phyloP scores from a whole-genome alignment of 2,113 vertebrate species.

The Lynx canadensis region DNA sequence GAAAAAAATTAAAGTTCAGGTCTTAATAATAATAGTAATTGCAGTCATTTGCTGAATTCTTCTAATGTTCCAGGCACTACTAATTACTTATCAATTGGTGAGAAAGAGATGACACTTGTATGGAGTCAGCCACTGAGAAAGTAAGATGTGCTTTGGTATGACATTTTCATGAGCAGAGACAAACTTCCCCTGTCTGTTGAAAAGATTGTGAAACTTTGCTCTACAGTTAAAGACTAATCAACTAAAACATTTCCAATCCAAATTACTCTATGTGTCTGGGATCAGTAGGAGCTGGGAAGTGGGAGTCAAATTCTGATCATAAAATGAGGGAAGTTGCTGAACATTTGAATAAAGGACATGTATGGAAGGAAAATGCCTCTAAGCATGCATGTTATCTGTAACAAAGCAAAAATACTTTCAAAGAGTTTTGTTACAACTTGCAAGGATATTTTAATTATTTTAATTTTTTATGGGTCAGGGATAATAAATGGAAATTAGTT shows the following conservation, averaged over 20 bases:
- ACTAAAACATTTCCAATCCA: not conserved
- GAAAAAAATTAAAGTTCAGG: not conserved
- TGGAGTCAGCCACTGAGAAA: not conserved
- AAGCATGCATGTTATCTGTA: not conserved
- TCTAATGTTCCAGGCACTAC: not conserved
- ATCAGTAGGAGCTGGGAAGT: not conserved
- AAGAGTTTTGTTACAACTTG: conserved; percentile 27
- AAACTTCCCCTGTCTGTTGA: not conserved
- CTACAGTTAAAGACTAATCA: not conserved
- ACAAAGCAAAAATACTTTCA: conserved; percentile 46
- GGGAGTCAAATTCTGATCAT: not conserved
- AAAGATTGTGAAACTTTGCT: not conserved
- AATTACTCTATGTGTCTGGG: not conserved
- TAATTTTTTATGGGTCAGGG: not conserved
- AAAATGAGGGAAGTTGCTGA: conserved; percentile 40
- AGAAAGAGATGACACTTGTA: not conserved
- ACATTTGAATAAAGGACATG: conserved; percentile 18
- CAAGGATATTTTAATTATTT: not conserved
- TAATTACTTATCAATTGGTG: not conserved
- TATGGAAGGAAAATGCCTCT: not conserved
- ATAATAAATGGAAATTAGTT: conserved; percentile 40
- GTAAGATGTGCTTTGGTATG: not conserved
- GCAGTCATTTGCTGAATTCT: not conserved
- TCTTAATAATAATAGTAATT: conserved; percentile 18
- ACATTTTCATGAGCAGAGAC: conserved; percentile 2